phyloP scores from a whole-genome alignment of 35 echinoderm and acorn worm species.

The Apostichopus parvimensis region DNA sequence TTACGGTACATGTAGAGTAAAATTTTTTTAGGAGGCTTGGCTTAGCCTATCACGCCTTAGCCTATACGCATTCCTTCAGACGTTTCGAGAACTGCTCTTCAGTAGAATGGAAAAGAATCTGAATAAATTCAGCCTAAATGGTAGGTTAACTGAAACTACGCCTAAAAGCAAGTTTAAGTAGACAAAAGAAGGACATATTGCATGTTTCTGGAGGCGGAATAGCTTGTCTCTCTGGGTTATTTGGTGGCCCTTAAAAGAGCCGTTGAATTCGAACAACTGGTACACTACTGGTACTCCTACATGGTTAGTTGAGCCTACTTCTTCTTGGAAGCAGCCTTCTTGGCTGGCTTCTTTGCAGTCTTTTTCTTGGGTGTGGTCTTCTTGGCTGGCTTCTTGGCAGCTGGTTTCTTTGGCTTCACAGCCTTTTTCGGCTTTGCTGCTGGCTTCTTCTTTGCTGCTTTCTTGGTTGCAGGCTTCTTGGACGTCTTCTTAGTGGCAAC shows the following conservation, averaged over 20 bases:
- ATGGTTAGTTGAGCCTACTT: background rate
- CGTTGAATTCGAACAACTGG: background rate
- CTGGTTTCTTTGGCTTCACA: too few species aligned
- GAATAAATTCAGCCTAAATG: too few species aligned
- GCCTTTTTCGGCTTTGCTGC: background rate
- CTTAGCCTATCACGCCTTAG: too few species aligned
- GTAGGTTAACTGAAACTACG: too few species aligned
- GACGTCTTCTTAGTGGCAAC: background rate
- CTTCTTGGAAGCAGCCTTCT: background rate
- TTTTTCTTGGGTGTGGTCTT: conserved; percentile 4
- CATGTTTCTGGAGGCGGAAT: background rate
- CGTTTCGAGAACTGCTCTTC: too few species aligned
- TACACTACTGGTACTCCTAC: background rate
- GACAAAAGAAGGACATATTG: background rate
- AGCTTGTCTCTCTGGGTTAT: background rate
- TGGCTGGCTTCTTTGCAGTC: background rate
- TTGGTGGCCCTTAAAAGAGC: conserved; percentile 47
- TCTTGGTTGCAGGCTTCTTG: conserved; percentile 31
- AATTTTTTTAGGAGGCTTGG: too few species aligned
- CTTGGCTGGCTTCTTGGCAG: background rate
- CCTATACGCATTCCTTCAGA: too few species aligned
- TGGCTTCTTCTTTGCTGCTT: conserved; percentile 11
- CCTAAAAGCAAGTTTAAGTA: too few species aligned
- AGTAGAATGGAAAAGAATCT: too few species aligned
- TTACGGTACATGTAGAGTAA: too few species aligned